Base-by-base conservation (phyloP, 2,797 vertebrate genomes). In the Acipenser transmontanus region DNA sequence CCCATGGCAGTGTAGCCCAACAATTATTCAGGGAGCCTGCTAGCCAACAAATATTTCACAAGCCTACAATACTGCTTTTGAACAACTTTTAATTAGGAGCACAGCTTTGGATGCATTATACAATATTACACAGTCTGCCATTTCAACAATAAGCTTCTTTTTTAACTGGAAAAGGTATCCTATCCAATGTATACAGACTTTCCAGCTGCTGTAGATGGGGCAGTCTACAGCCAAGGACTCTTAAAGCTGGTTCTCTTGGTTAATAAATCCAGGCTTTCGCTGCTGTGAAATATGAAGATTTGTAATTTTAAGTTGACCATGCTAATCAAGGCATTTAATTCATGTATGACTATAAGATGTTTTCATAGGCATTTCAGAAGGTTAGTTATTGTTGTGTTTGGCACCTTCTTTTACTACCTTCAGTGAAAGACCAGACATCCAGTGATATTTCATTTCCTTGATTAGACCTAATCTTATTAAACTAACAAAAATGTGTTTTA, bases 121-220 rank as follows among this genome's bases (percentile, higher is more conserved):
- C 82, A 83, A 74, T 69, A 59, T 76, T 81, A 80, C 73, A 79
- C 70, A 57, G 79, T 72, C 80, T 82, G 83, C 83, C 84, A 89
- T 87, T 88, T 87, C 65, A 90, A 86, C 79, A 84, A 79, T 84
- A 87, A 84, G 82, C 81, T 82, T 66, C 68, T 75, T 86, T 82
- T 86, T 84, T 85, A 81, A 84, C 83, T 74, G 80, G 48, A 17
- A 72, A 79, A 83, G 80, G 75, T 72, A 80, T 68, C 72, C 82
- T 82, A 84, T 88, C 85, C 87, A 89, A 79, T 84, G 88, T 86
- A 86, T 84, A 82, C 82, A 87, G 85, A 88, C 82, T 89, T 91
- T 90, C 88, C 87, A 87, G 76, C 81, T 83, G 80, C 81, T 72
- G 73, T 66, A 65, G 78, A 62, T 85, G 77, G 85, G 84, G 86